Conservation (phyloP, 2,888 invertebrate genomes). For the Lasioglossum calceatum region DNA sequence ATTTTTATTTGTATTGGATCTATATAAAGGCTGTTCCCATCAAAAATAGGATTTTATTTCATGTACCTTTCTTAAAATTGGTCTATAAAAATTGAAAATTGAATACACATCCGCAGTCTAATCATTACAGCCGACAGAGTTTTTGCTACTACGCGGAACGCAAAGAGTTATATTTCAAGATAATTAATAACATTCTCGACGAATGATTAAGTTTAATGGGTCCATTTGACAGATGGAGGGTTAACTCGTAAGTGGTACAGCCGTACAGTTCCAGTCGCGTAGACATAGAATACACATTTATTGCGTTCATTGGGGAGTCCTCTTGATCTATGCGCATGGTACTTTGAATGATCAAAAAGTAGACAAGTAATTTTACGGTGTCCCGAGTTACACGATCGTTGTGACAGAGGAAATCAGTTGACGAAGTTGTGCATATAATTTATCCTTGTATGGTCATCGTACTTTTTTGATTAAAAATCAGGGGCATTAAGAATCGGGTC, state of each 20-base stretch:
- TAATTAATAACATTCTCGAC: constrained; percentile 18
- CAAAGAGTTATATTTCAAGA: background rate
- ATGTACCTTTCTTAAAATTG: too few relatives aligned
- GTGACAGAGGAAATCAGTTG: background rate
- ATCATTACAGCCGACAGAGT: background rate
- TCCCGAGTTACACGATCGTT: background rate
- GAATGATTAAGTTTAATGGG: constrained; percentile 32
- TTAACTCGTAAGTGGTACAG: constrained; percentile 27
- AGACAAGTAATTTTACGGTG: background rate
- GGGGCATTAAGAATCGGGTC: background rate
- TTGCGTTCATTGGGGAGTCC: background rate
- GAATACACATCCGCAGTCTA: background rate
- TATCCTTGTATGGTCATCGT: too few relatives aligned
- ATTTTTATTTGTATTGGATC: too few relatives aligned
- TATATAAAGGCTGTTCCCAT: too few relatives aligned
- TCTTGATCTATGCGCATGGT: background rate
- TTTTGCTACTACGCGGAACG: background rate
- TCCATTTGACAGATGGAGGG: constrained; percentile 21
- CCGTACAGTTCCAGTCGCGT: background rate
- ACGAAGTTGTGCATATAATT: background rate
- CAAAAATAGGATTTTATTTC: too few relatives aligned
- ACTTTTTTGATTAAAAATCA: background rate
- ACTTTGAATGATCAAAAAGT: background rate
- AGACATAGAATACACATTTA: constrained; percentile 14
- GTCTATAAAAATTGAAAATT: too few relatives aligned